Evolutionary conservation across 2,888 invertebrate species (phyloP).

Genomic region (Melitaea athalia): DNA sequence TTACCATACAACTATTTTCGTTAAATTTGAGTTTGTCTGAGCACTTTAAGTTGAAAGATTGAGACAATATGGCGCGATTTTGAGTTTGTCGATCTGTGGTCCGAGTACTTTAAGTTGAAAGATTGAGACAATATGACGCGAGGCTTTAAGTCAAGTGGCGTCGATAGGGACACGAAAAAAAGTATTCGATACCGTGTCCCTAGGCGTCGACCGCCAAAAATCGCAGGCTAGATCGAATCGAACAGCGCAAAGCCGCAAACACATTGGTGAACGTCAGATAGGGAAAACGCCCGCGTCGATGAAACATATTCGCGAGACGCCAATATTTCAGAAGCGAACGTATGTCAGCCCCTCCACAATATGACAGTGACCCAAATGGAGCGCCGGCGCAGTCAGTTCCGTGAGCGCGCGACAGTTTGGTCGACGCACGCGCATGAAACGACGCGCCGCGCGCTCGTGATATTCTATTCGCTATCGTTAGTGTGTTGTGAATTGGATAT

Average conservation of each 20-base stretch:
- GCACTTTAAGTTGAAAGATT: constrained; percentile 17
- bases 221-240: constrained; percentile 52
- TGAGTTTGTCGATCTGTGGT: no score
- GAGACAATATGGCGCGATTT: constrained; percentile 35
- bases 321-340: constrained; percentile 76
- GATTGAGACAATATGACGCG: constrained; percentile 33
- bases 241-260: constrained; percentile 54
- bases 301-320: constrained; percentile 76
- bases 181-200: no score
- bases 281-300: constrained; percentile 73
- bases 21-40: background rate
- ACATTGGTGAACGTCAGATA: constrained; percentile 66
- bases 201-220: constrained; percentile 54
- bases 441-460: constrained; percentile 46
- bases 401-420: constrained; percentile 67
- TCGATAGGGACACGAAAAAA: no score
- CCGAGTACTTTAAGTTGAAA: no score
- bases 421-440: constrained; percentile 53
- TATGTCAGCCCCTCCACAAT: constrained; percentile 75
- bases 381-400: constrained; percentile 80
- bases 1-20: background rate
- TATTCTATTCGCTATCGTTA: constrained; percentile 57
- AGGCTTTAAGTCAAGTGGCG: constrained; percentile 32
- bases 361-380: constrained; percentile 82
- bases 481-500: constrained; percentile 72